Percentiles rank a stretch among this genome's conserved stretches.
Evolutionary conservation across 2,113 vertebrate species (phyloP).

Genomic region (Phylloscopus trochilus): DNA sequence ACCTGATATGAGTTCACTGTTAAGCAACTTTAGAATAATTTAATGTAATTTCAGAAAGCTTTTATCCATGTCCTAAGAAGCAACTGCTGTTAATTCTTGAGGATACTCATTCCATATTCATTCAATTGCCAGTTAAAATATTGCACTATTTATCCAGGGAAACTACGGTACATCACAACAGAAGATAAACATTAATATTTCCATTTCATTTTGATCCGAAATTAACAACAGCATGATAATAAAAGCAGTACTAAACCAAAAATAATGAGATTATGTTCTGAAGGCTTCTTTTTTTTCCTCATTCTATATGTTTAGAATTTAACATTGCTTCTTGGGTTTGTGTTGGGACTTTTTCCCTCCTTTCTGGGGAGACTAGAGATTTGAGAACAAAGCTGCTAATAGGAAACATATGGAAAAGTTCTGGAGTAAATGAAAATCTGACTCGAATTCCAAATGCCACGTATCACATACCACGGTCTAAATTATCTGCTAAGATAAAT

Average conservation of each 20-base stretch:
- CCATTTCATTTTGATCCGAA: not conserved
- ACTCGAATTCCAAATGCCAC: conserved; percentile 83
- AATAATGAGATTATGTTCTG: not conserved
- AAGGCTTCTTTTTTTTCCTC: not conserved
- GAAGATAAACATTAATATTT: not conserved
- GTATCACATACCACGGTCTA: conserved; percentile 82
- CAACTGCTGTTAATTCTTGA: not conserved
- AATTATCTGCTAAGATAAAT: conserved; percentile 66
- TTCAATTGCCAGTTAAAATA: not conserved
- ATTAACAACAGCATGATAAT: not conserved
- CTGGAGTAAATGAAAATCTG: conserved; percentile 80
- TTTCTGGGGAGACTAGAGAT: conserved; percentile 54
- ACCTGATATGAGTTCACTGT: not conserved
- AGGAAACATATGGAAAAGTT: conserved; percentile 95
- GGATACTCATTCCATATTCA: not conserved
- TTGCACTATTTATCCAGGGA: not conserved
- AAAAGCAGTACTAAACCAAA: not conserved
- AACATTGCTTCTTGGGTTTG: conserved; percentile 43
- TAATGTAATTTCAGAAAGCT: not conserved
- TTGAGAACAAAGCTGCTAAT: conserved; percentile 78
- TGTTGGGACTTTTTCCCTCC: not conserved
- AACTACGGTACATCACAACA: not conserved
- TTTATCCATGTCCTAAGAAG: not conserved
- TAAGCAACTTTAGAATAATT: not conserved
- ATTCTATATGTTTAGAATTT: not conserved